These are phyloP conservation scores for Odontomachus brunneus DNA, from an alignment of 1,140 invertebrate genomes.

Conservation along the genomic window DNA sequence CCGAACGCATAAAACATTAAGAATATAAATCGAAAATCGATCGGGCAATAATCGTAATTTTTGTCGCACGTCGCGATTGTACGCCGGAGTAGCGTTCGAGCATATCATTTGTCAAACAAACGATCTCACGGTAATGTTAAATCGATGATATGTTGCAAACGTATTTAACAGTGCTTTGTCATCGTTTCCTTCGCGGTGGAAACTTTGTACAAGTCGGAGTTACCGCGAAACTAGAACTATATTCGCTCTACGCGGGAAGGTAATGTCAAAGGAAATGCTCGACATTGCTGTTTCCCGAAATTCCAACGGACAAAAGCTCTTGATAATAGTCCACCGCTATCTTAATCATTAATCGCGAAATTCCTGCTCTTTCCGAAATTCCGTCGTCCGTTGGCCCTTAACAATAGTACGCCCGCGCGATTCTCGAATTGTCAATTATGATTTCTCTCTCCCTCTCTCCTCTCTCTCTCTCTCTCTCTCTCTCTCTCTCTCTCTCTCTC, in stretches of 20 bases:
- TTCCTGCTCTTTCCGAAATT: slow-evolving; percentile 32
- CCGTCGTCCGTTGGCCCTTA: neutral
- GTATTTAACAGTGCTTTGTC: slow-evolving; percentile 28
- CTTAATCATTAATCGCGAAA: slow-evolving; percentile 55
- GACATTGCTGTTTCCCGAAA: slow-evolving; percentile 50
- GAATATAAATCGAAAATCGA: neutral
- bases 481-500: no score
- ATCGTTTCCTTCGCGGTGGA: slow-evolving; percentile 19
- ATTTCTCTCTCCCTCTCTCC: neutral
- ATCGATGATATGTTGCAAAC: slow-evolving; percentile 2
- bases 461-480: no score
- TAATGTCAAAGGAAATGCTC: slow-evolving; percentile 56
- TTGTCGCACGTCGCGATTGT: neutral
- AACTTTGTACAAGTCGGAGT: slow-evolving; percentile 8
- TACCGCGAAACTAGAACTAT: slow-evolving; percentile 30
- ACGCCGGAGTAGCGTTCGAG: neutral
- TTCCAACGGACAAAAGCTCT: slow-evolving; percentile 39
- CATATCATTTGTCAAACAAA: neutral
- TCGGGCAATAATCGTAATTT: neutral
- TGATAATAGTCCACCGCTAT: slow-evolving; percentile 24
- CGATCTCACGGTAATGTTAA: neutral
- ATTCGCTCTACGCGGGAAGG: neutral
- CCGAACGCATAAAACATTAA: neutral
- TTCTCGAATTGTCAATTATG: neutral
- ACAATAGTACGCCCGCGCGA: slow-evolving; percentile 5